Percentiles rank a stretch among this genome's conserved stretches.
Conservation (phyloP, 2,113 vertebrate genomes). For the Eptatretus burgeri region DNA sequence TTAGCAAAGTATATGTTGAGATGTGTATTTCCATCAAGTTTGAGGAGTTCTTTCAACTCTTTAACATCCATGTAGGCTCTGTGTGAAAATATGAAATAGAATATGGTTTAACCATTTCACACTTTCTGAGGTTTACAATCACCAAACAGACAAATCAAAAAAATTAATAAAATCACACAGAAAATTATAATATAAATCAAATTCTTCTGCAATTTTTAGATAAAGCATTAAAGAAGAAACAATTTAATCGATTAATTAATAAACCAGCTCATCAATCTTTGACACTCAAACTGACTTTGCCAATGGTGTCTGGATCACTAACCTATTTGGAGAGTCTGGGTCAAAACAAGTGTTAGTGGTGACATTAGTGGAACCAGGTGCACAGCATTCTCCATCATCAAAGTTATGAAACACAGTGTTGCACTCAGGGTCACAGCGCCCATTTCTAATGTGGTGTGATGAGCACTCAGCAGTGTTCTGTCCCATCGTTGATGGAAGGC, state of each 20-base stretch:
- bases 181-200: background rate
- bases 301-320: conserved; percentile 10
- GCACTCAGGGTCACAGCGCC: conserved; percentile 49
- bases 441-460: conserved; percentile 34
- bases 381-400: conserved; percentile 81
- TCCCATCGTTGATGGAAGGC: conserved; percentile 16
- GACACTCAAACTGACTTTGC: too few relatives aligned
- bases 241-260: background rate
- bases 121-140: conserved; percentile 12
- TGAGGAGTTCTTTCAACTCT: conserved; percentile 55
- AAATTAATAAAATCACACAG: conserved; percentile 10
- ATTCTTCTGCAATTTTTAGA: background rate
- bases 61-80: conserved; percentile 85
- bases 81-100: conserved; percentile 10
- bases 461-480: background rate
- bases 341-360: conserved; percentile 62
- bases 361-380: conserved; percentile 54
- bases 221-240: background rate
- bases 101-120: background rate
- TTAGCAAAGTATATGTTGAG: conserved; percentile 86
- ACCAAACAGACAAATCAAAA: conserved; percentile 9
- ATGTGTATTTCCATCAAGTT: conserved; percentile 42
- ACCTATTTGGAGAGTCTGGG: conserved; percentile 58
- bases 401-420: conserved; percentile 72
- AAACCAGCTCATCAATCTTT: too few relatives aligned